Base-by-base conservation (phyloP, 2,113 vertebrate genomes). In the Myocastor coypus region DNA sequence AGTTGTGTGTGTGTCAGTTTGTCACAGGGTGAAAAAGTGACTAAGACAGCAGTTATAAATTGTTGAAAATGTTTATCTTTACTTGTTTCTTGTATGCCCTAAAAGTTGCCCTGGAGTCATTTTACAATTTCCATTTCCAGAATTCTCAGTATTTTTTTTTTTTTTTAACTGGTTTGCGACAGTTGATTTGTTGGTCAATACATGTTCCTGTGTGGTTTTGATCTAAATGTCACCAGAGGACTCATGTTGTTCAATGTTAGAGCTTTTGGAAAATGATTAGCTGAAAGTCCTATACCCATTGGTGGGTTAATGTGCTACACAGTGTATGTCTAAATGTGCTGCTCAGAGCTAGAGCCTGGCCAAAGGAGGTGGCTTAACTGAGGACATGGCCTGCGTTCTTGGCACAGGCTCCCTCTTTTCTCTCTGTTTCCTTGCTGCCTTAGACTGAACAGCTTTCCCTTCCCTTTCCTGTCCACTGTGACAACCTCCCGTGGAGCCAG, bases 121-220 rank as follows among this genome's bases (percentile, higher is more conserved):
- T 34, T 91, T 92, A 1, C 42, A 83, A 55, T 30, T 52, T 87
- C 20, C 61, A 92, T 59, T 59, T 92, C 11, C 37, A 87, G 55
- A 96, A 57, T 12, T 34, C 24, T 37, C 71, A 66, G 22, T 87
- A 34, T 22, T 50, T 75, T 80, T 89, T 80, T 90, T 94, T n/a
- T n/a, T n/a, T n/a, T n/a, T n/a, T n/a, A n/a, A 73, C 34, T 86
- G 9, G 12, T 83, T 96, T 55, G 64, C 12, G 80, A 63, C 26
- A 90, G 59, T 40, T 52, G 5, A n/a, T 20, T 75, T 3, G 17
- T 91, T 73, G 84, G 30, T 84, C 73, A 78, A 30, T 66, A 50
- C 77, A 75, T 24, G 26, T 82, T 50, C 52, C 26, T 75, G 40
- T 75, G 40, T 75, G 24, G 37, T 75, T 42, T 42, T 24, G 22